These are phyloP conservation scores for Scaptomyza polygonia DNA, from an alignment of 2,888 invertebrate species.

Conservation along the genomic window DNA sequence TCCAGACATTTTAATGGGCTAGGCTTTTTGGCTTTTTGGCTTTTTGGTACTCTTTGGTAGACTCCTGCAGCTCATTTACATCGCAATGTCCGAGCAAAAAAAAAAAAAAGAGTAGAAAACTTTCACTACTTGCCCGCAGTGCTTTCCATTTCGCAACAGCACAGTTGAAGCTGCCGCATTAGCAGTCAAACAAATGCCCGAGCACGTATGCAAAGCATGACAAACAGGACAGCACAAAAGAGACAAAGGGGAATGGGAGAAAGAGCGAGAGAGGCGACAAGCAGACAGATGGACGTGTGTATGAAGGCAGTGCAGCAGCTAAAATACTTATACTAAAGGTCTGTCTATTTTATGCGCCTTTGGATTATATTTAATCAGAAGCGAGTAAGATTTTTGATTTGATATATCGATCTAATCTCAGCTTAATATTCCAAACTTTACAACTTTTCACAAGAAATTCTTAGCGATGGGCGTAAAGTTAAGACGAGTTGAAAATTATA, in stretches of 20 bases:
- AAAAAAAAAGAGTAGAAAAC: too few species aligned
- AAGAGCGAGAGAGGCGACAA: too few species aligned
- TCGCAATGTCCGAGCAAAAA: slow-evolving; percentile 1
- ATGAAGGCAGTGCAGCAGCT: slow-evolving; percentile 13
- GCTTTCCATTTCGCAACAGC: slow-evolving; percentile 64
- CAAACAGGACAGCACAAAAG: slow-evolving; percentile 16
- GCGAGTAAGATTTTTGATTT: background rate
- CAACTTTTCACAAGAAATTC: too few species aligned
- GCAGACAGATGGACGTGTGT: background rate
- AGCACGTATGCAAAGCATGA: slow-evolving; percentile 71
- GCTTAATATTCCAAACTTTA: too few species aligned
- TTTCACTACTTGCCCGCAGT: slow-evolving; percentile 41
- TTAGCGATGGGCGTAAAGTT: too few species aligned
- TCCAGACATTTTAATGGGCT: slow-evolving; percentile 52
- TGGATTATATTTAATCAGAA: slow-evolving; percentile 6
- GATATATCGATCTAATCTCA: too few species aligned
- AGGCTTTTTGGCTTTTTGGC: background rate
- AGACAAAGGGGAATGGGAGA: slow-evolving; percentile 4
- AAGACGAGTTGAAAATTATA: too few species aligned
- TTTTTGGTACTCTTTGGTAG: too few species aligned
- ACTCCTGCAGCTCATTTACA: background rate
- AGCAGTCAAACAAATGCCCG: slow-evolving; percentile 68
- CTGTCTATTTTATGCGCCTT: background rate
- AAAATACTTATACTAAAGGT: background rate
- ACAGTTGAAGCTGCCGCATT: slow-evolving; percentile 52